A percentile compares a stretch with the other conserved stretches of the same genome.
These are phyloP conservation scores for Eupithecia vulgata DNA, from an alignment of 2,888 invertebrate species.

Conservation along the genomic window DNA sequence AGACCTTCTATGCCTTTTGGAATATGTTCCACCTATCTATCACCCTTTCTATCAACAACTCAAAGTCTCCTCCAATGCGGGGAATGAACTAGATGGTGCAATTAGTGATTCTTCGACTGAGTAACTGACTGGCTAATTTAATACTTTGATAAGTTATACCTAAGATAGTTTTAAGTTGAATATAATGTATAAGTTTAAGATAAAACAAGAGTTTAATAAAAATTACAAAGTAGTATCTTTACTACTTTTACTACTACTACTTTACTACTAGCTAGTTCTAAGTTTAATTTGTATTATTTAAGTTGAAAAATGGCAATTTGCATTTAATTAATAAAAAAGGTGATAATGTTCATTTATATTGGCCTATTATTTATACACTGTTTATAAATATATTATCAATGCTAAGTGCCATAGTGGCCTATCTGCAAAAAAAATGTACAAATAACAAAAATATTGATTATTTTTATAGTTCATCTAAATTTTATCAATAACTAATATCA, in stretches of 20 bases:
- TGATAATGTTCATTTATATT: neutral
- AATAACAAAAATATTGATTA: conserved; percentile 29
- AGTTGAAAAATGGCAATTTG: neutral
- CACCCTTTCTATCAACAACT: conserved; percentile 31
- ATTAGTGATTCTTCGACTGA: too few relatives aligned
- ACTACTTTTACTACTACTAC: too few relatives aligned
- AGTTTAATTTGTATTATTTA: neutral
- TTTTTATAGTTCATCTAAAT: conserved; percentile 16
- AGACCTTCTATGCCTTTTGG: too few relatives aligned
- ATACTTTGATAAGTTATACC: too few relatives aligned
- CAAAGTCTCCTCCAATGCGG: too few relatives aligned
- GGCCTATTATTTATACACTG: conserved; percentile 14
- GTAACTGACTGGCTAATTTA: too few relatives aligned
- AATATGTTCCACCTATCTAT: conserved; percentile 18
- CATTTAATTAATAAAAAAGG: neutral
- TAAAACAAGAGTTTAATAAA: too few relatives aligned
- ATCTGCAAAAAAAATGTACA: conserved; percentile 22
- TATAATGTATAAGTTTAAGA: too few relatives aligned
- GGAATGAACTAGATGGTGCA: too few relatives aligned
- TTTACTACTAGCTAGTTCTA: neutral
- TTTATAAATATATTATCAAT: conserved; percentile 19
- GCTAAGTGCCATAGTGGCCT: conserved; percentile 25
- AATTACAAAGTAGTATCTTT: neutral
- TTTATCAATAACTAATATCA: conserved; percentile 25
- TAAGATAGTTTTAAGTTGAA: too few relatives aligned